Evolutionary conservation across 1,140 invertebrate genomes (phyloP), one percentile per base, ranked within the genome.

Genomic region (Hypothenemus hampei): DNA sequence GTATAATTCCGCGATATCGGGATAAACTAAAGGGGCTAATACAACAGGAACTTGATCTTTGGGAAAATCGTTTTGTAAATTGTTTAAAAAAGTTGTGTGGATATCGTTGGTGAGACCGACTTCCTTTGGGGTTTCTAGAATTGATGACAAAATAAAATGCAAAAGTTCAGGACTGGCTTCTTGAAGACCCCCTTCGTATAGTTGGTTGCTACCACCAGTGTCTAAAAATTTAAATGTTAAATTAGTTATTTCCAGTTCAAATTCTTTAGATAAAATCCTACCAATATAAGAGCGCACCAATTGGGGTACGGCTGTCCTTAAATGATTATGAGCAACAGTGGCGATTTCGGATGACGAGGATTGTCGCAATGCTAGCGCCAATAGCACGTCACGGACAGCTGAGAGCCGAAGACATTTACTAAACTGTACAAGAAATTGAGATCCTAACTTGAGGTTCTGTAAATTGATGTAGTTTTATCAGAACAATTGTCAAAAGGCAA

Each of bases 101-200:
- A 85, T 80, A 62, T 91, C 87, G 37, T 76, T 68, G 3, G 77
- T 78, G 54, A 87, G 69, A 46, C 81, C 81, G 68, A 80, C 74
- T 65, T 73, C 78, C 62, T 72, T 77, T 58, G 62, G 75, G 64
- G 64, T 77, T 66, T 80, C 77, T 65, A 78, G 76, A 15, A 83
- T 68, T 47, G 79, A 75, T 59, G 74, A 83, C 19, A 91, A 75
- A 58, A 95, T 83, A 44, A 90, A 78, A 74, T 95, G 90, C 65
- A 94, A 76, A 56, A 93, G 81, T 78, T 94, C 89, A 59, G 89
- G 86, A 52, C 86, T 86, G 60, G 87, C 86, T 73, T 94, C 90
- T 76, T 90, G 86, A 59, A 94, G 78, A 49, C 89, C 89, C 64
- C 84, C 86, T 72, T 88, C 87, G 66, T 84, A 82, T 65, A 80